A percentile compares a stretch with the other conserved stretches of the same genome.
phyloP scores from a whole-genome alignment of 1,140 invertebrate genomes.

The Bradysia coprophila region DNA sequence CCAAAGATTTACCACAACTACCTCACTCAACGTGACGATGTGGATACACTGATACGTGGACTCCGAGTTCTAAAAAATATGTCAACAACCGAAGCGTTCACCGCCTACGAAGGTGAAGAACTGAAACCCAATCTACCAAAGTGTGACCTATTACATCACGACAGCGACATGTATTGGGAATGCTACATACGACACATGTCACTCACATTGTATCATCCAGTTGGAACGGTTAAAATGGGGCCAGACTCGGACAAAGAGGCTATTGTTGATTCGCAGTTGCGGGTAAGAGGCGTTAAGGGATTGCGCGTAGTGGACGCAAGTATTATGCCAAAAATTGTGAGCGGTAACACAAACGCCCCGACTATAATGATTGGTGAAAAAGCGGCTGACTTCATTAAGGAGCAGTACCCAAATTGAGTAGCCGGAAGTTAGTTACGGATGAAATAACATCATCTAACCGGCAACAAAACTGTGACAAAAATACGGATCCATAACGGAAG shows the following conservation, averaged over 20 bases:
- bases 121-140: constrained; percentile 16
- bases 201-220: constrained; percentile 27
- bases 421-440: too few species aligned
- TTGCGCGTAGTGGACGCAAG: constrained; percentile 48
- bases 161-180: constrained; percentile 18
- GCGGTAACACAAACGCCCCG: constrained; percentile 3
- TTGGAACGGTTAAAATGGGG: constrained; percentile 43
- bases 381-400: constrained; percentile 28
- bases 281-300: constrained; percentile 32
- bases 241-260: constrained; percentile 25
- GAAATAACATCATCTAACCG: too few species aligned
- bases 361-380: constrained; percentile 34
- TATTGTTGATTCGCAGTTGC: constrained; percentile 33
- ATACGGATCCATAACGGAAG: too few species aligned
- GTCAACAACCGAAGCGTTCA: constrained; percentile 5
- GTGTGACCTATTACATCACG: constrained; percentile 13
- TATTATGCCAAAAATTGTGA: constrained; percentile 4
- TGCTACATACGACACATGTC: constrained; percentile 27
- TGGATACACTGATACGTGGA: constrained; percentile 16
- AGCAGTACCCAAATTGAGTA: too few species aligned
- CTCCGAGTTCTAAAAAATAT: constrained; percentile 5
- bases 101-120: constrained; percentile 10
- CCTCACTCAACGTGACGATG: constrained; percentile 24
- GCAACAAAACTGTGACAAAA: too few species aligned
- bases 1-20: constrained; percentile 38